Evolutionary conservation across 2,113 vertebrate genomes (phyloP), one percentile per base, ranked within the genome.

Genomic region (Empidonax traillii): DNA sequence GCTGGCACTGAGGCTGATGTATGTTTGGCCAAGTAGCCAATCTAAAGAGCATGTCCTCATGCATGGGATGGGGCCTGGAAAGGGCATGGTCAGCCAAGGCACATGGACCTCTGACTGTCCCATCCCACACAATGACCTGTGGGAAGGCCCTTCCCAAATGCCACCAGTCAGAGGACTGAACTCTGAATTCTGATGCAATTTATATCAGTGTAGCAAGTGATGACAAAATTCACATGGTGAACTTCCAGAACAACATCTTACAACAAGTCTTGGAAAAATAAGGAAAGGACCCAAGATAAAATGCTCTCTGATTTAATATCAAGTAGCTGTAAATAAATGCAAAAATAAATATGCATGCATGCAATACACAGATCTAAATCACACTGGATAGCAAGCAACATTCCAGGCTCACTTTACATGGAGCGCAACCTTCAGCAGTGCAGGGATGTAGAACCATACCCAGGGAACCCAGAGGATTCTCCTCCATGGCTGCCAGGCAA

Each of bases 1-100:
- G 56, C 52, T 77, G 51, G 47, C 35, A 61, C 24, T 21, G 33
- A 49, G 41, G 20, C 31, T 62, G 13, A 30, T 63, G 17, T 13
- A 33, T 6, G 30, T 49, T 39, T 41, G 30, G 30, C 35, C 51
- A 71, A 59, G 31, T 7, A 1, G 0, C 14, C 47, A 33, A 62
- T 10, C 25, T 27, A 41, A 43, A 30, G 18, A 55, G 15, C n/a
- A 15, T 3, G 4, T 66, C 33, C 28, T 2, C 2, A 43, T 30
- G 27, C 6, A 23, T 0, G 2, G 24, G 14, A 28, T 3, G 5
- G 27, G 23, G 4, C 27, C 10, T 30, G 18, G 31, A 51, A 55
- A 66, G 14, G 17, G 19, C 9, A 46, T 1, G 1, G n/a, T 49
- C 63, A 41, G 47, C 21, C 37, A 74, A 47, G 53, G 28, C 20